These are phyloP conservation scores for Aegithalos caudatus DNA, from an alignment of 2,113 vertebrate genomes.

Conservation along the genomic window DNA sequence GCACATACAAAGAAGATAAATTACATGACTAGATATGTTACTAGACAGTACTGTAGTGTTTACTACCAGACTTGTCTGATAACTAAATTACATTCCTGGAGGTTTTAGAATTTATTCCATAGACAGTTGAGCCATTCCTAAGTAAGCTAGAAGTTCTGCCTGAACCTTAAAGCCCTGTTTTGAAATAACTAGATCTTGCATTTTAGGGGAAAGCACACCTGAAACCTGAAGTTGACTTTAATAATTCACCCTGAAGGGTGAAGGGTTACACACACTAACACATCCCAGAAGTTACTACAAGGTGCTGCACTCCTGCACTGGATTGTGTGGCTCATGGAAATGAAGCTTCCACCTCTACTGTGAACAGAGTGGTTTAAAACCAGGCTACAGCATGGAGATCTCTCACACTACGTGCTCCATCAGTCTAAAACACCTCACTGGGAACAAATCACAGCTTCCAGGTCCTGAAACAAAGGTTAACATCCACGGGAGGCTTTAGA, in stretches of 20 bases:
- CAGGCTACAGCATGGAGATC: rapidly evolving
- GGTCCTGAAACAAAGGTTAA: not conserved
- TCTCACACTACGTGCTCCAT: rapidly evolving
- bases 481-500: not conserved
- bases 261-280: rapidly evolving
- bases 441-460: not conserved
- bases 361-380: not conserved
- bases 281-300: not conserved
- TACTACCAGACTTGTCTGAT: not conserved
- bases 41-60: not conserved
- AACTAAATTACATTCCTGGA: not conserved
- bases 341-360: not conserved
- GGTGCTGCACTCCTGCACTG: not conserved
- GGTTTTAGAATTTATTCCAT: not conserved
- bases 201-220: rapidly evolving
- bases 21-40: not conserved
- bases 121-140: not conserved
- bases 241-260: not conserved
- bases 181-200: too few species aligned
- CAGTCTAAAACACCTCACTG: not conserved
- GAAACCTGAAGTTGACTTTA: not conserved
- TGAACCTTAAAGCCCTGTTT: not conserved
- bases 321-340: rapidly evolving
- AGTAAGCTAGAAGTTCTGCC: not conserved
- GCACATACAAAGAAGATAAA: not conserved